Evolutionary conservation across 2,113 vertebrate species (phyloP).

Genomic region (Sorex araneus): DNA sequence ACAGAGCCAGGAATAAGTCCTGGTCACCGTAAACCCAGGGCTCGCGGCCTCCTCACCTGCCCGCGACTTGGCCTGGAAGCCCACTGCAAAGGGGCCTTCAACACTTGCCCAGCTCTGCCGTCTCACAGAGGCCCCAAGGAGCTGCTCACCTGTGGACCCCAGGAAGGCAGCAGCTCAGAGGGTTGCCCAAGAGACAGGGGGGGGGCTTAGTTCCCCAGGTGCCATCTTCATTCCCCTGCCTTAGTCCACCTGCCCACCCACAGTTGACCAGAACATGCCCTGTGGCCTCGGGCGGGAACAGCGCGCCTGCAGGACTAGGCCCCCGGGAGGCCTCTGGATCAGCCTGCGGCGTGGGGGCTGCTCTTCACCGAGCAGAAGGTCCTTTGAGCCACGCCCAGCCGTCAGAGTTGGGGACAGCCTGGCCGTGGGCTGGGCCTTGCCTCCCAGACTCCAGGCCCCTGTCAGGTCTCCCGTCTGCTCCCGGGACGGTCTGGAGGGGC

Average conservation of each 20-base stretch:
- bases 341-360: neutral
- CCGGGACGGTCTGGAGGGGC: neutral
- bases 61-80: rapidly evolving
- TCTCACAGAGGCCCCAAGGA: neutral
- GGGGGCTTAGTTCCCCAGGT: neutral
- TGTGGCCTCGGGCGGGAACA: neutral
- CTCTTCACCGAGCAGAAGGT: neutral
- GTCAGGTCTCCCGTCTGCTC: neutral
- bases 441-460: neutral
- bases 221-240: too few species aligned
- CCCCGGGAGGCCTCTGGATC: neutral
- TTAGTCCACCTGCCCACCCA: neutral
- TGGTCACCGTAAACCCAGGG: neutral
- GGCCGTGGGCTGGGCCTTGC: neutral
- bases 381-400: neutral
- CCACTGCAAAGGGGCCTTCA: neutral
- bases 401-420: neutral
- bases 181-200: neutral
- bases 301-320: neutral
- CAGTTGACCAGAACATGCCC: neutral
- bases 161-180: neutral
- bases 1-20: too few species aligned
- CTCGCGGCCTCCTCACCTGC: neutral
- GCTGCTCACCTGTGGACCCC: neutral
- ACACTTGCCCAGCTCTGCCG: neutral